A percentile compares a stretch with the other conserved stretches of the same genome.
These are phyloP conservation scores for Columbina picui DNA, from an alignment of 2,113 vertebrate species.

Conservation along the genomic window DNA sequence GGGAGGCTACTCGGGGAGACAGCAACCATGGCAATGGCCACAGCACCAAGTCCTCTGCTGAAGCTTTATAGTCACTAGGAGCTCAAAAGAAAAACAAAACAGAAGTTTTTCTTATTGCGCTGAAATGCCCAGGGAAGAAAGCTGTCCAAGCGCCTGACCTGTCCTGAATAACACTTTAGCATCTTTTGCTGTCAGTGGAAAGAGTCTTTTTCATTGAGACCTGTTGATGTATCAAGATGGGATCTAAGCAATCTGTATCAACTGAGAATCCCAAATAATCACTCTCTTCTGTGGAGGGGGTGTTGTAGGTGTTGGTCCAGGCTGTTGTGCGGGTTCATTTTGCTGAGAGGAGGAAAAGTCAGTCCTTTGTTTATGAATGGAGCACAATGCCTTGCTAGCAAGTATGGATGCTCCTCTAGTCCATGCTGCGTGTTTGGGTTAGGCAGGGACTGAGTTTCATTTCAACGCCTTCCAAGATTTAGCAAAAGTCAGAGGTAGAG, in stretches of 20 bases:
- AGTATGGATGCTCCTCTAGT: fast-evolving
- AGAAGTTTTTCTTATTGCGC: background rate
- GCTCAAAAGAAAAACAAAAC: background rate
- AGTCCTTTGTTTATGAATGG: background rate
- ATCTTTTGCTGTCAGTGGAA: background rate
- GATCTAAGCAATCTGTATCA: background rate
- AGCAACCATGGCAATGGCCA: background rate
- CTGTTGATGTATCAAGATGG: fast-evolving
- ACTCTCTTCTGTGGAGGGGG: background rate
- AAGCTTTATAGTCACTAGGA: background rate
- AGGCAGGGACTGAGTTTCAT: background rate
- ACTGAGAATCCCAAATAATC: background rate
- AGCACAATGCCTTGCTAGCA: background rate
- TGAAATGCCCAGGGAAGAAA: background rate
- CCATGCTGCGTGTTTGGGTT: background rate
- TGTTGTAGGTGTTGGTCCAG: background rate
- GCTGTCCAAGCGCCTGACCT: background rate
- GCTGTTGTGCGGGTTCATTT: background rate
- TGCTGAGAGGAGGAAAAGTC: background rate
- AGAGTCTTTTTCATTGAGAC: background rate
- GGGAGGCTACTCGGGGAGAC: background rate
- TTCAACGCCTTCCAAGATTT: background rate
- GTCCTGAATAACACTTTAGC: background rate
- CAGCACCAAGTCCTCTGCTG: background rate
- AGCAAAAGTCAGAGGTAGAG: background rate